Conservation (phyloP, 2,797 vertebrate species). For the Chelidonichthys spinosus region DNA sequence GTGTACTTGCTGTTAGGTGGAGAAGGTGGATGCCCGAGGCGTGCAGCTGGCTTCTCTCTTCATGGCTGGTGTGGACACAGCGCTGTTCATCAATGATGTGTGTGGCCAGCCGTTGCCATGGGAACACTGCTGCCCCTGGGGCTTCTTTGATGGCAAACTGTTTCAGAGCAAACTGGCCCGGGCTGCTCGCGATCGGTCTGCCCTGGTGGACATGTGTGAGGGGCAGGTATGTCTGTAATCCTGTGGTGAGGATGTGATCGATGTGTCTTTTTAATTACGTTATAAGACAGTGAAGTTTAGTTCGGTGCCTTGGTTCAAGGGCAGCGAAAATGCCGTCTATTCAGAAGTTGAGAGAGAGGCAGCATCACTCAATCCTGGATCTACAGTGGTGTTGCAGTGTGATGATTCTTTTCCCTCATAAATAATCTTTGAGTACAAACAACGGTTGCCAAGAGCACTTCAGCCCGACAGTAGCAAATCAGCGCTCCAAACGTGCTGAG, state of each 20-base stretch:
- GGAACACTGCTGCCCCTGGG: constrained; percentile 96
- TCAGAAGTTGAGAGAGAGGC: background rate
- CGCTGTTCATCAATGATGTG: constrained; percentile 92
- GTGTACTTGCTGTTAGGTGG: constrained; percentile 82
- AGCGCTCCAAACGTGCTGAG: background rate
- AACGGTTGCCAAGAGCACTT: background rate
- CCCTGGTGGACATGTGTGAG: constrained; percentile 92
- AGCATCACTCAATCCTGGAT: background rate
- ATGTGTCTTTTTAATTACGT: background rate
- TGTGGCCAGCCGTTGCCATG: constrained; percentile 94
- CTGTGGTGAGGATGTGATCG: background rate
- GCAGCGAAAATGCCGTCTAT: background rate
- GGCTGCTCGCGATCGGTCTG: constrained; percentile 86
- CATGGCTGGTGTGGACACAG: constrained; percentile 93
- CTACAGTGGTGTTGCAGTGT: background rate
- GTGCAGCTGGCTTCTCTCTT: constrained; percentile 93
- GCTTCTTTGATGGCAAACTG: constrained; percentile 94
- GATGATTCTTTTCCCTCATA: background rate
- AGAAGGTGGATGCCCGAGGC: constrained; percentile 92
- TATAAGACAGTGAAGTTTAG: background rate
- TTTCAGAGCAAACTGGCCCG: constrained; percentile 94
- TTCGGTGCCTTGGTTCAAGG: background rate
- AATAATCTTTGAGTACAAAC: background rate
- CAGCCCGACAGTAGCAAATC: background rate
- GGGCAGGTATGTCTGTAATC: constrained; percentile 85